Evolutionary conservation across 1,140 invertebrate genomes (phyloP).

Genomic region (Polypedilum vanderplanki): DNA sequence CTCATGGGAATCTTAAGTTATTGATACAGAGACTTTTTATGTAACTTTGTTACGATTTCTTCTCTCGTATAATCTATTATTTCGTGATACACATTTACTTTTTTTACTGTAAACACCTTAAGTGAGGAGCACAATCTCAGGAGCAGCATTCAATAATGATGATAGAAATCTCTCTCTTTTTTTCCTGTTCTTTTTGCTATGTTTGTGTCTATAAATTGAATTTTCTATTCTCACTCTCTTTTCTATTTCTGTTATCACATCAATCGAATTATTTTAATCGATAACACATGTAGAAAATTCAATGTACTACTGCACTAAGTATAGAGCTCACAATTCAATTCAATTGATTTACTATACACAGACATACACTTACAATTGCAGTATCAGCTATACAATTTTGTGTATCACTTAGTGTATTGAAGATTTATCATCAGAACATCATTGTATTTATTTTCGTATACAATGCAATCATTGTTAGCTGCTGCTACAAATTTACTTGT

Average conservation of each 20-base stretch:
- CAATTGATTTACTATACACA: background rate
- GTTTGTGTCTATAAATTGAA: background rate
- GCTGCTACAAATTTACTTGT: background rate
- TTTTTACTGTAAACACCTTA: background rate
- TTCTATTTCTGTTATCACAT: background rate
- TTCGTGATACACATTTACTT: too few species aligned
- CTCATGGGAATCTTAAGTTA: conserved; percentile 12
- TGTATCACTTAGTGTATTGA: background rate
- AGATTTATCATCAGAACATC: conserved; percentile 6
- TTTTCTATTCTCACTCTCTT: conserved; percentile 12
- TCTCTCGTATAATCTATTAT: background rate
- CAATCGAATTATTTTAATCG: conserved; percentile 19
- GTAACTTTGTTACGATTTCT: background rate
- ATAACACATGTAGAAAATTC: conserved; percentile 9
- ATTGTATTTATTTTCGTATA: background rate
- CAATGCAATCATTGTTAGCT: background rate
- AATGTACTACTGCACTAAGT: background rate
- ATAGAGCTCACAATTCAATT: background rate
- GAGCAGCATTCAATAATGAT: background rate
- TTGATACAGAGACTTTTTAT: background rate
- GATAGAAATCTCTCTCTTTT: background rate
- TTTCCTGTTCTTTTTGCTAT: background rate
- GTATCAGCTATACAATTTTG: background rate
- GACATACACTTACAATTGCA: background rate
- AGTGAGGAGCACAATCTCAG: background rate